A percentile compares a stretch with the other conserved stretches of the same genome.
These are phyloP conservation scores for Drosophila cyrtoloma DNA, from an alignment of 2,888 invertebrate species.

Conservation along the genomic window DNA sequence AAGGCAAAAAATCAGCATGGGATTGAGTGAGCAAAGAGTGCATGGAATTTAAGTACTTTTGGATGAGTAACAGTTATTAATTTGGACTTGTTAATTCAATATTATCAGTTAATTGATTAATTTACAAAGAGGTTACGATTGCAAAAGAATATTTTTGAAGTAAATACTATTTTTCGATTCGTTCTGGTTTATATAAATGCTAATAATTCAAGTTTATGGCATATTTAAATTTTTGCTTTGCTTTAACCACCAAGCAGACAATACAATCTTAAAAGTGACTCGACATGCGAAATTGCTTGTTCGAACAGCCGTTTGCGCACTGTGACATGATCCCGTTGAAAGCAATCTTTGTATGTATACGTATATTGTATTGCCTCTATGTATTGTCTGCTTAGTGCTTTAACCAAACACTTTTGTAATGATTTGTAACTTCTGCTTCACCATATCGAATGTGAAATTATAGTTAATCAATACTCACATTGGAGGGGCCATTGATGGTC, in stretches of 20 bases:
- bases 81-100: background rate
- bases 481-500: conserved; percentile 42
- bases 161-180: background rate
- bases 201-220: background rate
- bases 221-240: background rate
- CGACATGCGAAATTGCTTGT: background rate
- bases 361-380: background rate
- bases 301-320: background rate
- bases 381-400: background rate
- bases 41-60: background rate
- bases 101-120: background rate
- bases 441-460: background rate
- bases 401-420: background rate
- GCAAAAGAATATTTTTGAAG: background rate
- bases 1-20: background rate
- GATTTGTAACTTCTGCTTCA: background rate
- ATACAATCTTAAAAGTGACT: background rate
- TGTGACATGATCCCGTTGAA: background rate
- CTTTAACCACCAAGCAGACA: background rate
- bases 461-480: conserved; percentile 59
- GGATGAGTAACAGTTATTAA: background rate
- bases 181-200: background rate
- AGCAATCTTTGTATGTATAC: background rate
- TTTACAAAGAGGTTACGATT: background rate
- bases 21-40: background rate